Evolutionary conservation across 2,888 invertebrate genomes (phyloP).

Genomic region (Diarsia brunnea): DNA sequence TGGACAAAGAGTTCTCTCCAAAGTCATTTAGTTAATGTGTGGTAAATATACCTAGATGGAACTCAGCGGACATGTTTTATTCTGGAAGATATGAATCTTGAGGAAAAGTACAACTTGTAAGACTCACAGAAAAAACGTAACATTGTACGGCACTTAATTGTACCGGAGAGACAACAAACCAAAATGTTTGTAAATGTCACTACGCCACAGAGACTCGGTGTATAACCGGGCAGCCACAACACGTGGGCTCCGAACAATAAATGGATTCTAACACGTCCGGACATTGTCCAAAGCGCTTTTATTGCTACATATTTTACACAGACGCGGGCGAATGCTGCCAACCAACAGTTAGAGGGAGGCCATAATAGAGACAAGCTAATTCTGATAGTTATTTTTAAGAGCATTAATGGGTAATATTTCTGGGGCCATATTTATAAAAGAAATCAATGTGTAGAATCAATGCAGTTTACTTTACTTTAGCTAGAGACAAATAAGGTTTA

Average conservation of each 20-base stretch:
- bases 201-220: conserved; percentile 78
- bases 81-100: neutral
- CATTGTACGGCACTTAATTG: conserved; percentile 23
- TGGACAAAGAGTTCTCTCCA: conserved; percentile 77
- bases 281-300: conserved; percentile 84
- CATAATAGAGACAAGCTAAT: conserved; percentile 45
- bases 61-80: conserved; percentile 1
- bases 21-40: conserved; percentile 82
- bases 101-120: neutral
- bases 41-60: conserved; percentile 62
- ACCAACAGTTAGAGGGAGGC: conserved; percentile 37
- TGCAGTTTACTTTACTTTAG: neutral
- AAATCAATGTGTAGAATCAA: neutral
- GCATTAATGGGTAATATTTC: conserved; percentile 6
- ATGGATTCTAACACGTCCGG: conserved; percentile 85
- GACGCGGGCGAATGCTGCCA: conserved; percentile 73
- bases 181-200: conserved; percentile 80
- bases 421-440: neutral
- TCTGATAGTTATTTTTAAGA: neutral
- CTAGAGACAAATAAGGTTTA: neutral
- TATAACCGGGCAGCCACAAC: conserved; percentile 77
- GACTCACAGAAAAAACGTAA: conserved; percentile 8
- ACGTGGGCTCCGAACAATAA: conserved; percentile 83
- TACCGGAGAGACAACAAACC: conserved; percentile 67
- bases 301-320: conserved; percentile 86